phyloP scores from a whole-genome alignment of 1,140 invertebrate species.

The Aporrectodea caliginosa region DNA sequence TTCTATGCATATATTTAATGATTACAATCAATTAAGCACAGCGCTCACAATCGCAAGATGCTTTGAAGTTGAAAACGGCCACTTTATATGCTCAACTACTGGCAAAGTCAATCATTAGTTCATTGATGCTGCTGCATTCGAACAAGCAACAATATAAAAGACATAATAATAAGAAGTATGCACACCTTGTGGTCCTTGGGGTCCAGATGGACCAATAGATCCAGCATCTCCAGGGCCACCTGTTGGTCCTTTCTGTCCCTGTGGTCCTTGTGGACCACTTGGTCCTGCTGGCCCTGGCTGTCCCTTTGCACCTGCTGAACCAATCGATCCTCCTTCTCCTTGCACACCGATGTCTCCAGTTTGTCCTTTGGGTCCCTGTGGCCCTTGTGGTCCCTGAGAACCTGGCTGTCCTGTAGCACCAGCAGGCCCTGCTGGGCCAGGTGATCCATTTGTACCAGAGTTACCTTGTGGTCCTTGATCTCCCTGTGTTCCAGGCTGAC shows the following conservation, averaged over 20 bases:
- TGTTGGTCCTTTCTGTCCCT: conserved; percentile 16
- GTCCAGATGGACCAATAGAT: conserved; percentile 1
- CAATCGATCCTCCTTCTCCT: neutral
- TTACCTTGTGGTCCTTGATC: neutral
- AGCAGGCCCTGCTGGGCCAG: conserved; percentile 43
- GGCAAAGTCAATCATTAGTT: too few relatives aligned
- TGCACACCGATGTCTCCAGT: conserved; percentile 35
- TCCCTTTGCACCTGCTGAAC: conserved; percentile 22
- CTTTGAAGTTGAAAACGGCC: too few relatives aligned
- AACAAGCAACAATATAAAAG: too few relatives aligned
- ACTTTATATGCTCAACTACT: too few relatives aligned
- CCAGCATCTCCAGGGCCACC: conserved; percentile 15
- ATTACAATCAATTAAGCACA: too few relatives aligned
- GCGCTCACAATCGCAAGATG: too few relatives aligned
- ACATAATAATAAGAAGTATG: neutral
- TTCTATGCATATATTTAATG: too few relatives aligned
- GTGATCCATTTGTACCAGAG: conserved; percentile 47
- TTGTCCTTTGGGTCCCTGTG: conserved; percentile 35
- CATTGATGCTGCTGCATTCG: too few relatives aligned
- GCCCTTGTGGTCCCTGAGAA: conserved; percentile 37
- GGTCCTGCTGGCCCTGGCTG: conserved; percentile 23
- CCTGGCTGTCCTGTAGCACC: conserved; percentile 42
- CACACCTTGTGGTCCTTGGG: neutral
- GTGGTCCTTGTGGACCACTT: conserved; percentile 8
- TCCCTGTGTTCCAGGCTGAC: conserved; percentile 19